Conservation (phyloP, 2,797 vertebrate genomes). For the Clarias laeviceps region DNA sequence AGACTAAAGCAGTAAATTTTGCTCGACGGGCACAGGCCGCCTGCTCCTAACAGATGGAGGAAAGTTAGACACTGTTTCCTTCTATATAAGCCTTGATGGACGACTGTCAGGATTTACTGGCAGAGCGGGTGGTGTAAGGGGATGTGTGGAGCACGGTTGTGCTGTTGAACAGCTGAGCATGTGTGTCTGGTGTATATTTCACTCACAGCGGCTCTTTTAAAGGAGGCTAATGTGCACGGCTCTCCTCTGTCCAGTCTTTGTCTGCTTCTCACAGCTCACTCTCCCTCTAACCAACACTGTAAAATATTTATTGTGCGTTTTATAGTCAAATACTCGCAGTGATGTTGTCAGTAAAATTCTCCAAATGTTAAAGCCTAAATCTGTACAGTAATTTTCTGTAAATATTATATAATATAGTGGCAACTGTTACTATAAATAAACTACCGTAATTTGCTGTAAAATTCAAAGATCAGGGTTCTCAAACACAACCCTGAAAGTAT, state of each 20-base stretch:
- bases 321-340: neutral
- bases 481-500: neutral
- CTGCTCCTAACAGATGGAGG: slow-evolving; percentile 69
- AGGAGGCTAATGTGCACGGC: slow-evolving; percentile 69
- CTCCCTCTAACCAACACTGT: neutral
- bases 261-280: slow-evolving; percentile 19
- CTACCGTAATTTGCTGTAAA: neutral
- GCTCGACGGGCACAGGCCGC: slow-evolving; percentile 48
- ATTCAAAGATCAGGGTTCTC: neutral
- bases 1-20: slow-evolving; percentile 51
- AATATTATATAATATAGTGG: neutral
- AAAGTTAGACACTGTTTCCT: slow-evolving; percentile 65
- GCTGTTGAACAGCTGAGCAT: slow-evolving; percentile 53
- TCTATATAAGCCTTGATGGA: slow-evolving; percentile 57
- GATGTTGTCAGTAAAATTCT: neutral
- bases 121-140: slow-evolving; percentile 27
- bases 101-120: slow-evolving; percentile 60
- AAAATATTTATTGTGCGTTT: neutral
- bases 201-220: slow-evolving; percentile 73
- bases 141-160: slow-evolving; percentile 1
- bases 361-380: neutral
- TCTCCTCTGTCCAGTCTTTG: slow-evolving; percentile 45
- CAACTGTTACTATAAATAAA: neutral
- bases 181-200: slow-evolving; percentile 40
- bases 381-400: neutral